These are phyloP conservation scores for Natrix natrix DNA, from an alignment of 2,797 vertebrate genomes.

Conservation along the genomic window DNA sequence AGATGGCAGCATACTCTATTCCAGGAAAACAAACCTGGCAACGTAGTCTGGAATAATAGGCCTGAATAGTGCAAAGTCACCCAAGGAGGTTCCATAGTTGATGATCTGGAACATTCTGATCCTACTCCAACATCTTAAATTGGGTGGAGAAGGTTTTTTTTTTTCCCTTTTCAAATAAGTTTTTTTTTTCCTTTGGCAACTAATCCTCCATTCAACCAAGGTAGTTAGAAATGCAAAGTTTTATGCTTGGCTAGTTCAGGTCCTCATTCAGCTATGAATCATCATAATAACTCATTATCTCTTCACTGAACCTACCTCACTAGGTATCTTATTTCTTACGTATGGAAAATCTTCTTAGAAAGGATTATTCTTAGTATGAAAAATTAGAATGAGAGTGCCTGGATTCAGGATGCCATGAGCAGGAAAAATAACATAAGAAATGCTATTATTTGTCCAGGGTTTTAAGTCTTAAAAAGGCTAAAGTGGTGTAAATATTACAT, in stretches of 20 bases:
- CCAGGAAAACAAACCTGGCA: neutral
- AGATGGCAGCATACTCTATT: neutral
- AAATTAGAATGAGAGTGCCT: neutral
- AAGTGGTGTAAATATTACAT: neutral
- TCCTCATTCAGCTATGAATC: neutral
- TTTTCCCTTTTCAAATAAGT: neutral
- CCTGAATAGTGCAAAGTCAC: neutral
- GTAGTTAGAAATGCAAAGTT: neutral
- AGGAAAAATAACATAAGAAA: neutral
- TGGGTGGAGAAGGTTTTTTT: neutral
- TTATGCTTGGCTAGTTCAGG: neutral
- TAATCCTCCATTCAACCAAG: neutral
- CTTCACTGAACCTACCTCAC: neutral
- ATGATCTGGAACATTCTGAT: neutral
- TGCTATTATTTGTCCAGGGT: neutral
- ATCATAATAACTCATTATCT: neutral
- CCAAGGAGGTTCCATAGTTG: neutral
- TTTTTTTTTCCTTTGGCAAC: neutral
- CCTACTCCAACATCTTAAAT: neutral
- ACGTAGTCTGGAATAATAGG: neutral
- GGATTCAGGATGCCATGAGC: neutral
- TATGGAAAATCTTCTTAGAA: neutral
- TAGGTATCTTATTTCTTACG: neutral
- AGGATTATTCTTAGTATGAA: neutral
- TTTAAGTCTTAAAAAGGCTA: neutral